Percentiles rank a stretch among this genome's conserved stretches.
These are phyloP conservation scores for Phylloscopus collybita DNA, from an alignment of 2,797 vertebrate genomes.

Conservation along the genomic window DNA sequence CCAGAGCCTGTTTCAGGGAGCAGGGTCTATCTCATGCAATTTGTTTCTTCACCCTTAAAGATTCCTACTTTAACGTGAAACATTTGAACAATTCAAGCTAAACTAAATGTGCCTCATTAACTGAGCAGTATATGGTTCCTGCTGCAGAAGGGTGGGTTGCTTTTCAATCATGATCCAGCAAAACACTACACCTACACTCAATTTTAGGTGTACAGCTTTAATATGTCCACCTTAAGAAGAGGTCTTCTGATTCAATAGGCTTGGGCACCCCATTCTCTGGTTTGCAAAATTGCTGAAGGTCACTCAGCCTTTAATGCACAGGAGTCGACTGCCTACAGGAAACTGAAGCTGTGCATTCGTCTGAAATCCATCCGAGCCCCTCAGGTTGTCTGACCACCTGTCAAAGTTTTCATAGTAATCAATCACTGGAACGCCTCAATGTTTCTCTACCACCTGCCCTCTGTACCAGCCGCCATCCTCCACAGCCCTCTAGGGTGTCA, in stretches of 20 bases:
- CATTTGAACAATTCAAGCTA: neutral
- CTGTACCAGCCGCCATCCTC: neutral
- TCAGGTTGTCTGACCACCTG: neutral
- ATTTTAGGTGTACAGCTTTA: neutral
- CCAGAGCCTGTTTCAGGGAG: neutral
- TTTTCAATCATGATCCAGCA: neutral
- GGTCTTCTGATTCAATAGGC: neutral
- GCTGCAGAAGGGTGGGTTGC: neutral
- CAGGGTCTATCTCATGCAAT: neutral
- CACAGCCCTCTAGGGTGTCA: neutral
- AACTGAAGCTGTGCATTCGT: neutral
- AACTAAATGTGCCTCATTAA: neutral
- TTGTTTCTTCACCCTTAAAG: neutral
- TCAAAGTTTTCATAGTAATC: neutral
- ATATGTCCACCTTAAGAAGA: neutral
- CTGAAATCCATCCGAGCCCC: conserved; percentile 24
- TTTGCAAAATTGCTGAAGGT: conserved; percentile 5
- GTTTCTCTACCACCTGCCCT: neutral
- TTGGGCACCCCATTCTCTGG: neutral
- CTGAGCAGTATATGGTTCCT: neutral
- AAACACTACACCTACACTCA: neutral
- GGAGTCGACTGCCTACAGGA: neutral
- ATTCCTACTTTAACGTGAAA: neutral
- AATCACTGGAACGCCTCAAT: neutral
- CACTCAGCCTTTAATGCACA: neutral